phyloP scores from a whole-genome alignment of 2,113 vertebrate species.

The Nicator chloris region DNA sequence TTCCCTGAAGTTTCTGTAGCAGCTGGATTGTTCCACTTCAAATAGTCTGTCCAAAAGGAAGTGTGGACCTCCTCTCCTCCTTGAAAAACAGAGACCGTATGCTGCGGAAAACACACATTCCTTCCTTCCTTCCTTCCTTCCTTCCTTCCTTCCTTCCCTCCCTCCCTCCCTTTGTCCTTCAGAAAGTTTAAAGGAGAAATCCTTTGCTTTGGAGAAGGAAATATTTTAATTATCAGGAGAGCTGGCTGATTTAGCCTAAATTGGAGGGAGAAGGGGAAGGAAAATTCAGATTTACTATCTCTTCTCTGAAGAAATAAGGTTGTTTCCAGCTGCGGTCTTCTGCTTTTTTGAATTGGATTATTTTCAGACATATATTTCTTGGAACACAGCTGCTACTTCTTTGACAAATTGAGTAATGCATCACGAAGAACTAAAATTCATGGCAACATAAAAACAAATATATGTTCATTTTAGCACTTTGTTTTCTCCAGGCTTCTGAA shows the following conservation, averaged over 20 bases:
- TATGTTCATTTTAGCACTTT: conserved; percentile 47
- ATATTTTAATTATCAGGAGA: background rate
- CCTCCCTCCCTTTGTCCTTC: background rate
- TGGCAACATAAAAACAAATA: conserved; percentile 51
- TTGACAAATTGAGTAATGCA: conserved; percentile 43
- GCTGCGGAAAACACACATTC: background rate
- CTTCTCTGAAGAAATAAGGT: background rate
- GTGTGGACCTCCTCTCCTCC: background rate
- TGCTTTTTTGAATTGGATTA: background rate
- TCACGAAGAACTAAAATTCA: conserved; percentile 35
- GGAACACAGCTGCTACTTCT: background rate
- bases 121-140: background rate
- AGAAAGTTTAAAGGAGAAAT: background rate
- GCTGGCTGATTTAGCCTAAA: background rate
- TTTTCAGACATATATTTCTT: conserved; percentile 13
- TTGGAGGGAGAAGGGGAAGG: no score
- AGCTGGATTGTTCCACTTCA: background rate
- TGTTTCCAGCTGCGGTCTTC: background rate
- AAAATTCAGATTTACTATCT: background rate
- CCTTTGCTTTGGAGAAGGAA: background rate
- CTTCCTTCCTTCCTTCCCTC: background rate
- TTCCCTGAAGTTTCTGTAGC: background rate
- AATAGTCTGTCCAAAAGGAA: background rate
- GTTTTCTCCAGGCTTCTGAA: conserved; percentile 37
- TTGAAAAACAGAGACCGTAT: background rate